phyloP scores from a whole-genome alignment of 2,888 invertebrate species.

The Orchesella flavescens region DNA sequence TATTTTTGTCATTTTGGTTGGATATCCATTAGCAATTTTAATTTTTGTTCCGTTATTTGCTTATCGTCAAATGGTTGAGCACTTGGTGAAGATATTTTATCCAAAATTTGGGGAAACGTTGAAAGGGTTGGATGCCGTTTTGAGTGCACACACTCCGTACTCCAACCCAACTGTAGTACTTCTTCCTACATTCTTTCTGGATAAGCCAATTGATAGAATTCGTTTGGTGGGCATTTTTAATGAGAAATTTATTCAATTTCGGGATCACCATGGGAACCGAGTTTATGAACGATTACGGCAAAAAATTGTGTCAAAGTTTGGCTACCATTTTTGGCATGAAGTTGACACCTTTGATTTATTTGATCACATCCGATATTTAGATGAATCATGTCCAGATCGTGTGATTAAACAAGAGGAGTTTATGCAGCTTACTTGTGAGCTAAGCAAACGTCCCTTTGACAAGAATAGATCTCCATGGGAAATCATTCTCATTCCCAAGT shows the following conservation, averaged over 20 bases:
- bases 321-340: conserved; percentile 77
- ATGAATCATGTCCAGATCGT: conserved; percentile 69
- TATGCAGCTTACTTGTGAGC: background rate
- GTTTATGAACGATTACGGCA: background rate
- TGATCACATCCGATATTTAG: conserved; percentile 75
- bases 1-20: background rate
- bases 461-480: conserved; percentile 12
- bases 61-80: background rate
- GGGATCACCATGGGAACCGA: background rate
- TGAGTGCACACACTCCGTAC: background rate
- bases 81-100: background rate
- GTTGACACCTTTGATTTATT: conserved; percentile 74
- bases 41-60: background rate
- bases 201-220: background rate
- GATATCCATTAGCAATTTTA: background rate
- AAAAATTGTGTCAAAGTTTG: conserved; percentile 73
- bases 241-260: background rate
- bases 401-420: background rate
- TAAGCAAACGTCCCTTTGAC: background rate
- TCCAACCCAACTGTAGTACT: background rate
- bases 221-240: background rate
- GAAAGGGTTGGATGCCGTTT: background rate
- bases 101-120: background rate
- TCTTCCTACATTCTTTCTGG: background rate
- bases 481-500: conserved; percentile 6